A percentile compares a stretch with the other conserved stretches of the same genome.
phyloP scores from a whole-genome alignment of 2,113 vertebrate genomes.

The Clinocottus analis region DNA sequence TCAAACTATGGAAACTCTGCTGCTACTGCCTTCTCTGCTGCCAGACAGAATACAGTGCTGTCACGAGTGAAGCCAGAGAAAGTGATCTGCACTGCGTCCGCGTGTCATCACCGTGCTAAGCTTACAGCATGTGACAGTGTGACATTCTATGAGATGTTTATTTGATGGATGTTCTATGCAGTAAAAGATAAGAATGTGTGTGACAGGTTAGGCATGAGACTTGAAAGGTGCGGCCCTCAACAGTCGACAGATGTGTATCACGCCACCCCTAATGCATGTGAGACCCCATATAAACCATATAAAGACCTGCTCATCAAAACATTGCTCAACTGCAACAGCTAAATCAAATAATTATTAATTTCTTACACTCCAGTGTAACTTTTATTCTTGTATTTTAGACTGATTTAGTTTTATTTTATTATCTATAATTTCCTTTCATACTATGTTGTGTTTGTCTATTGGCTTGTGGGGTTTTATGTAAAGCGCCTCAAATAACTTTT shows the following conservation, averaged over 20 bases:
- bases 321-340: background rate
- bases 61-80: background rate
- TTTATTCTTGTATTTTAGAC: too few species aligned
- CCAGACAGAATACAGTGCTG: background rate
- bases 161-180: background rate
- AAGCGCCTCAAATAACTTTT: too few species aligned
- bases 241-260: too few species aligned
- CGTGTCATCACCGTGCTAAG: background rate
- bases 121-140: background rate
- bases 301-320: background rate
- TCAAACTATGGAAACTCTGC: conserved; percentile 21
- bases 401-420: background rate
- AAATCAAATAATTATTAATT: background rate
- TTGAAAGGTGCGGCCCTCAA: background rate
- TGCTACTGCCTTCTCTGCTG: background rate
- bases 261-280: background rate
- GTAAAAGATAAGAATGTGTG: background rate
- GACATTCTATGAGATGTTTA: background rate
- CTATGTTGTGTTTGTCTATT: background rate
- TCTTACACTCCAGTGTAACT: background rate
- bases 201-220: background rate
- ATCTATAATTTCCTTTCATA: background rate
- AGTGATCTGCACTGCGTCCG: background rate
- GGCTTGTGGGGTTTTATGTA: too few species aligned
- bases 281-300: background rate